These are phyloP conservation scores for Dendrolimus kikuchii DNA, from an alignment of 1,140 invertebrate genomes.

Conservation along the genomic window DNA sequence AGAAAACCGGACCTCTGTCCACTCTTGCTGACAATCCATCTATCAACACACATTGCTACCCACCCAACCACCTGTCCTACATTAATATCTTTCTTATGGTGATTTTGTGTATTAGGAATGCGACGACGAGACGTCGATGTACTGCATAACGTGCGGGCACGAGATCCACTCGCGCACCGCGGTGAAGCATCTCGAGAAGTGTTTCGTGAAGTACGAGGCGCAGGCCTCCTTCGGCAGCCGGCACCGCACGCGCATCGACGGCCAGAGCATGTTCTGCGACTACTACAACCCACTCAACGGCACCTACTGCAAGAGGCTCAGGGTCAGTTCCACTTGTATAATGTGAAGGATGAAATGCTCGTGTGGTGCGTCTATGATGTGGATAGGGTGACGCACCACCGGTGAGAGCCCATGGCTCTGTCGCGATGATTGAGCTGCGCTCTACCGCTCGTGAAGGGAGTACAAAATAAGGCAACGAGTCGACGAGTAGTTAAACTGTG, in stretches of 20 bases:
- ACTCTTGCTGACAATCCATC: no score
- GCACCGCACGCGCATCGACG: constrained; percentile 95
- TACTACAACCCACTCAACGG: constrained; percentile 91
- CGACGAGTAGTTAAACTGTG: no score
- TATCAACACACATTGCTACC: no score
- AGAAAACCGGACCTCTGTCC: no score
- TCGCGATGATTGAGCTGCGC: no score
- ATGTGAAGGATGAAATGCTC: no score
- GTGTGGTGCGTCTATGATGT: no score
- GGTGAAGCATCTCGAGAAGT: constrained; percentile 96
- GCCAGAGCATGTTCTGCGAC: constrained; percentile 98
- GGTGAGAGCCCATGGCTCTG: no score
- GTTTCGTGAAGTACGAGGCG: constrained; percentile 97
- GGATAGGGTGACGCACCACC: no score
- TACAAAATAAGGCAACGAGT: no score
- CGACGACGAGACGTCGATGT: constrained; percentile 90
- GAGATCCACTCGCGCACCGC: constrained; percentile 91
- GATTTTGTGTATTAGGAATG: constrained; percentile 65
- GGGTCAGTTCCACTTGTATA: constrained; percentile 63
- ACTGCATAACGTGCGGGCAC: constrained; percentile 97
- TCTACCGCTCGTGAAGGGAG: no score
- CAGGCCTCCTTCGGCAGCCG: constrained; percentile 97
- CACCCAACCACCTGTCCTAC: no score
- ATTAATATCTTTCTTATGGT: neutral
- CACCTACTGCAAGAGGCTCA: constrained; percentile 96